These are phyloP conservation scores for Ceratina calcarata DNA, from an alignment of 1,140 invertebrate genomes.

Conservation along the genomic window DNA sequence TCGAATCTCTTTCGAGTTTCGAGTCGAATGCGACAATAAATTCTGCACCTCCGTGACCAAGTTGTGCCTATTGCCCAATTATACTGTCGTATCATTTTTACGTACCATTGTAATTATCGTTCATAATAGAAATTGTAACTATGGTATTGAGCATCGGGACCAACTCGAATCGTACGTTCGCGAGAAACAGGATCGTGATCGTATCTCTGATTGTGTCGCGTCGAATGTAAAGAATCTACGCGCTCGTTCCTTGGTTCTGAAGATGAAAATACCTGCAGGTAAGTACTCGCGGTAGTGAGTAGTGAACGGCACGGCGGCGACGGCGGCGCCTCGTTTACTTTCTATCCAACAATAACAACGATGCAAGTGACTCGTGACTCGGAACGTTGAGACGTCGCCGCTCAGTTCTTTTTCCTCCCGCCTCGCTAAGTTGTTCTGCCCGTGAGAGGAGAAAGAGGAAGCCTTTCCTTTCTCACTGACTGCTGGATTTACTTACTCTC, in stretches of 20 bases:
- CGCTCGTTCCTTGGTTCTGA: not conserved
- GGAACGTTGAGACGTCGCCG: slow-evolving; percentile 30
- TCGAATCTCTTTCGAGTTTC: not conserved
- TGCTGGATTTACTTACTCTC: slow-evolving; percentile 44
- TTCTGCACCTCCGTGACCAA: not conserved
- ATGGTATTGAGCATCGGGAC: no score
- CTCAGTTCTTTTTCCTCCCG: slow-evolving; percentile 25
- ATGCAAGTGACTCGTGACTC: slow-evolving; percentile 12
- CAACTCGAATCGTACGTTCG: no score
- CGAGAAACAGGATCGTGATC: no score
- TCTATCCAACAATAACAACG: slow-evolving; percentile 17
- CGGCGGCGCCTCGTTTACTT: slow-evolving; percentile 32
- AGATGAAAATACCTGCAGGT: not conserved
- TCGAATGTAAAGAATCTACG: no score
- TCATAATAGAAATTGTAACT: no score
- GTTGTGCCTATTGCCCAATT: not conserved
- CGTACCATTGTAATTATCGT: no score
- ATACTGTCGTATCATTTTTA: no score
- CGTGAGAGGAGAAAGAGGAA: slow-evolving; percentile 39
- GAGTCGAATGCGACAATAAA: not conserved
- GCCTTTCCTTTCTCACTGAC: slow-evolving; percentile 42
- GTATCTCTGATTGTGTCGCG: no score
- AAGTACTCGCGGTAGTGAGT: no score
- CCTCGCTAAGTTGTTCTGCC: slow-evolving; percentile 10
- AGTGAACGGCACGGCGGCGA: not conserved